Evolutionary conservation across 2,888 invertebrate genomes (phyloP).

Genomic region (Spicauda simplicius): DNA sequence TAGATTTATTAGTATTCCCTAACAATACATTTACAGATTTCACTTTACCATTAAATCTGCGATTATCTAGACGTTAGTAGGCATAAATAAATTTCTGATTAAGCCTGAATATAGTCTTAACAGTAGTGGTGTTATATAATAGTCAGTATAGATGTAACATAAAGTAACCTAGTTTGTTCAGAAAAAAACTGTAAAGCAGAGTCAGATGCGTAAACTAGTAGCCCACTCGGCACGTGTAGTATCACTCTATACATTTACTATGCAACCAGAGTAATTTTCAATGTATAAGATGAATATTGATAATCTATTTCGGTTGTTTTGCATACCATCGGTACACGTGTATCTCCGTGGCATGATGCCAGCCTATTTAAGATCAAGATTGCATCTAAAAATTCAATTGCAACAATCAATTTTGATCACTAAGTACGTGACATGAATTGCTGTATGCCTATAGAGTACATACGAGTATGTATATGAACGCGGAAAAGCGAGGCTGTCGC

Average conservation of each 20-base stretch:
- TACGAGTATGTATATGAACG: too few species aligned
- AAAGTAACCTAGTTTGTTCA: too few species aligned
- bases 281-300: slow-evolving; percentile 14
- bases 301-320: slow-evolving; percentile 33
- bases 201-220: neutral
- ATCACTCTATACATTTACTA: neutral
- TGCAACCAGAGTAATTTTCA: slow-evolving; percentile 9
- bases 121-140: too few species aligned
- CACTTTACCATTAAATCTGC: too few species aligned
- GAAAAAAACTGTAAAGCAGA: neutral
- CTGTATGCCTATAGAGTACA: too few species aligned
- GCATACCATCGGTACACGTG: slow-evolving; percentile 33
- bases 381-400: slow-evolving; percentile 16
- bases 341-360: slow-evolving; percentile 23
- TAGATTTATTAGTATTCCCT: too few species aligned
- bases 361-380: slow-evolving; percentile 22
- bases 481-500: too few species aligned
- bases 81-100: too few species aligned
- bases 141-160: too few species aligned
- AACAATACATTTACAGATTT: too few species aligned
- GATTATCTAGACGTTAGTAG: too few species aligned
- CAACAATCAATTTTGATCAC: slow-evolving; percentile 11
- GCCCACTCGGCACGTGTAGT: neutral
- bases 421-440: slow-evolving; percentile 2
- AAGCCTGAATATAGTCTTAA: too few species aligned